These are phyloP conservation scores for Cyaniris semiargus DNA, from an alignment of 2,888 invertebrate genomes.

Conservation along the genomic window DNA sequence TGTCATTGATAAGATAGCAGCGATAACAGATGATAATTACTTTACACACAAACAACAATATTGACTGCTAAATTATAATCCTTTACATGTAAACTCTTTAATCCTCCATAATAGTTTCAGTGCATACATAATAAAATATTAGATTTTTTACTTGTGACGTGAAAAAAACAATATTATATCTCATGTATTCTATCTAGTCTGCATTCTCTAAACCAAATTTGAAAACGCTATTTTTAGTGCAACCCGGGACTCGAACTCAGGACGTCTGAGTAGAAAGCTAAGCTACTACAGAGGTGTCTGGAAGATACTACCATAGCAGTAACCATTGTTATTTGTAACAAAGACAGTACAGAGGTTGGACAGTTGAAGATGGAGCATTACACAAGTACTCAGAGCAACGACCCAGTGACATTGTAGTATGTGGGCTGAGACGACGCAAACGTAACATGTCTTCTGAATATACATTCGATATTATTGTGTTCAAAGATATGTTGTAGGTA, in stretches of 20 bases:
- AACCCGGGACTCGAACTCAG: too few relatives aligned
- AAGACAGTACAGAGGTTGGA: neutral
- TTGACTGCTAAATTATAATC: neutral
- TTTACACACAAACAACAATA: neutral
- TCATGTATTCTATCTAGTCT: too few relatives aligned
- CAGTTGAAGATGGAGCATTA: neutral
- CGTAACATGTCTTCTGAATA: neutral
- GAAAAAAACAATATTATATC: neutral
- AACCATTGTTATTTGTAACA: neutral
- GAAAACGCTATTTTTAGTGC: too few relatives aligned
- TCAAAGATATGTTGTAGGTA: too few relatives aligned
- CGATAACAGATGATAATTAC: neutral
- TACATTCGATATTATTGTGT: too few relatives aligned
- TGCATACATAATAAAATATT: neutral
- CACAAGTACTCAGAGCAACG: neutral
- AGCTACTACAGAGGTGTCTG: too few relatives aligned
- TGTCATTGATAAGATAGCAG: neutral
- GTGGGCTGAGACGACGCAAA: neutral
- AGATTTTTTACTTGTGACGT: neutral
- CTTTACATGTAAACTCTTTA: neutral
- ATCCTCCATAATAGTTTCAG: neutral
- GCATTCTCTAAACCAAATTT: too few relatives aligned
- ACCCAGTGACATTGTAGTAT: constrained; percentile 3
- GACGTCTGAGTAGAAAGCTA: too few relatives aligned
- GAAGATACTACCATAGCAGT: too few relatives aligned